Conservation (phyloP, 2,888 invertebrate species). For the Scrobipalpa atriplicella region DNA sequence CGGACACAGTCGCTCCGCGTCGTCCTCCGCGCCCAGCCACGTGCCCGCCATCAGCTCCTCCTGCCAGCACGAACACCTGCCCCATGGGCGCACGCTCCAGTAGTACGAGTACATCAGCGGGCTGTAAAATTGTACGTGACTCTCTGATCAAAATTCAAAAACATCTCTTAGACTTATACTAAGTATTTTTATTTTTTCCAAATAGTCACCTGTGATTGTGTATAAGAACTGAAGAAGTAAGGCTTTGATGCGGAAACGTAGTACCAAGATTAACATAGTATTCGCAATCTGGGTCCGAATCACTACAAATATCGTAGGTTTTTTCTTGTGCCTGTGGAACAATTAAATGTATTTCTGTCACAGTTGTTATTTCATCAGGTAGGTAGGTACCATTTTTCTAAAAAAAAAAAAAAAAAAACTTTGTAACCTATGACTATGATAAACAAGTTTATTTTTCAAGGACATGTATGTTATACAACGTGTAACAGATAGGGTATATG, state of each 20-base stretch:
- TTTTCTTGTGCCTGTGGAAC: conserved; percentile 59
- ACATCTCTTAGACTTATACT: background rate
- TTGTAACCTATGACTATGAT: no score
- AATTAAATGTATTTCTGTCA: background rate
- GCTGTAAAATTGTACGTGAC: conserved; percentile 41
- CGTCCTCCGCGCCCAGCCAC: conserved; percentile 28
- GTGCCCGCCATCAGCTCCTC: conserved; percentile 32
- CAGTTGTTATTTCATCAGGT: background rate
- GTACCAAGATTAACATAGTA: conserved; percentile 64
- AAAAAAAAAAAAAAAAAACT: background rate
- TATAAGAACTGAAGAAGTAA: conserved; percentile 51
- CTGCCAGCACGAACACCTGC: conserved; percentile 51
- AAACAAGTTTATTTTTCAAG: no score
- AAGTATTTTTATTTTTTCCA: background rate
- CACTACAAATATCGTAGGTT: conserved; percentile 64
- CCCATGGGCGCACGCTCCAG: conserved; percentile 65
- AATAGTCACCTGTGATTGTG: conserved; percentile 58
- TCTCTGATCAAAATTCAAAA: background rate
- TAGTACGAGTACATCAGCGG: conserved; percentile 61
- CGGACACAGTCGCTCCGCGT: conserved; percentile 40
- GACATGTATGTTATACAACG: no score
- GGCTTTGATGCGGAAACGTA: conserved; percentile 57
- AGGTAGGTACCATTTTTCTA: background rate
- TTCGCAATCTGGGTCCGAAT: conserved; percentile 59
- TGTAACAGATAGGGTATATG: no score